These are phyloP conservation scores for Tinea pellionella DNA, from an alignment of 2,888 invertebrate genomes.

Conservation along the genomic window DNA sequence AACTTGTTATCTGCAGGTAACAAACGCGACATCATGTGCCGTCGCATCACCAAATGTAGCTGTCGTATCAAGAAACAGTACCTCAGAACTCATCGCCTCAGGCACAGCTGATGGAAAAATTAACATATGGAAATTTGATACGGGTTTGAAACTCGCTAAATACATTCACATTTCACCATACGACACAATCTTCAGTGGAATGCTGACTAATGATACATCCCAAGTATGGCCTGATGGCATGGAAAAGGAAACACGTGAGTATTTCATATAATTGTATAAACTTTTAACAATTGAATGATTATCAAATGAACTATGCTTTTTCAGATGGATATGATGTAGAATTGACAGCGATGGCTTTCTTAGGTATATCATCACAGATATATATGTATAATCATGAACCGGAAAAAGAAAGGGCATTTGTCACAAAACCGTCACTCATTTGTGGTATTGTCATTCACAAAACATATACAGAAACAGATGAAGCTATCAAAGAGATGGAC, in stretches of 20 bases:
- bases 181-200: conserved; percentile 61
- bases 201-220: conserved; percentile 47
- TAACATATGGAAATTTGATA: conserved; percentile 86
- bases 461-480: conserved; percentile 35
- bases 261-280: background rate
- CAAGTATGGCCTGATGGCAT: conserved; percentile 60
- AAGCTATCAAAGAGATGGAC: conserved; percentile 45
- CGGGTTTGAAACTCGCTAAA: conserved; percentile 78
- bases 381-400: conserved; percentile 23
- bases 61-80: conserved; percentile 72
- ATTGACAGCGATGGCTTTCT: conserved; percentile 58
- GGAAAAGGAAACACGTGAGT: conserved; percentile 58
- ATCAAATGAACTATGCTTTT: conserved; percentile 15
- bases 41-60: conserved; percentile 64
- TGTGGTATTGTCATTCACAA: conserved; percentile 52
- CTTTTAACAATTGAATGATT: background rate
- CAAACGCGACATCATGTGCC: conserved; percentile 86
- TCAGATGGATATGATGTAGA: conserved; percentile 53
- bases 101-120: conserved; percentile 74
- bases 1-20: conserved; percentile 52
- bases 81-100: conserved; percentile 69
- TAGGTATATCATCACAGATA: conserved; percentile 46
- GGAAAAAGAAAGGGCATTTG: conserved; percentile 18
- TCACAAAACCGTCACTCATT: conserved; percentile 51
- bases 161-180: conserved; percentile 65